Evolutionary conservation across 23 tunicate species (phyloP).

Genomic region (Phallusia fumigata): DNA sequence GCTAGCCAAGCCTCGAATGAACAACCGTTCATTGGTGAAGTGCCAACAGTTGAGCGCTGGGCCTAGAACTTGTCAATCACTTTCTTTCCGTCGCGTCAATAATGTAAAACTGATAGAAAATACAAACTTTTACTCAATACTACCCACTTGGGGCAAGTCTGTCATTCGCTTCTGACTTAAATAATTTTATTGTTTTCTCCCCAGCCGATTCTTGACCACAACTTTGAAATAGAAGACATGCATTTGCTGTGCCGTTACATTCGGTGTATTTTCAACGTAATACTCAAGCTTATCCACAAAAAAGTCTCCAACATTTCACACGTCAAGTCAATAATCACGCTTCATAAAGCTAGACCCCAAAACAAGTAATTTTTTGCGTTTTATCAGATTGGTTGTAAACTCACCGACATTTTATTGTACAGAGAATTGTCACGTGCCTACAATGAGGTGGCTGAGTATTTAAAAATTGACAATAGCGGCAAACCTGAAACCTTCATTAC

Average conservation of each 20-base stretch:
- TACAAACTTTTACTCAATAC: no score
- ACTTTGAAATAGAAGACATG: not conserved
- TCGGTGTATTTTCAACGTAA: not conserved
- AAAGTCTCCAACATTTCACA: not conserved
- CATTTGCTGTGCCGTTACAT: not conserved
- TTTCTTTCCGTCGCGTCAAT: no score
- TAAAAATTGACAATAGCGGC: not conserved
- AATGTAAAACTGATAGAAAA: no score
- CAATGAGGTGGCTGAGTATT: not conserved
- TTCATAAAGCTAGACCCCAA: not conserved
- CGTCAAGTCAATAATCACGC: not conserved
- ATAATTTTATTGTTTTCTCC: no score
- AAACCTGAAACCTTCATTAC: not conserved
- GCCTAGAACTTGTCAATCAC: no score
- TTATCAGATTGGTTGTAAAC: no score
- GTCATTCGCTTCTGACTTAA: no score
- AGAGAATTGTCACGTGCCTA: not conserved
- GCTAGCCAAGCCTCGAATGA: no score
- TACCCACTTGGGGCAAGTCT: no score
- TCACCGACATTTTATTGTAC: no score
- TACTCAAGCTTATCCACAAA: not conserved
- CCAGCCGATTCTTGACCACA: conserved; percentile 6
- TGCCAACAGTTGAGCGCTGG: no score
- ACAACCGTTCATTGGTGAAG: no score
- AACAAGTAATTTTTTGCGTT: not conserved